Percentiles rank a stretch among this genome's conserved stretches.
Conservation (phyloP, 2,797 vertebrate species). For the Phylloscopus collybita region DNA sequence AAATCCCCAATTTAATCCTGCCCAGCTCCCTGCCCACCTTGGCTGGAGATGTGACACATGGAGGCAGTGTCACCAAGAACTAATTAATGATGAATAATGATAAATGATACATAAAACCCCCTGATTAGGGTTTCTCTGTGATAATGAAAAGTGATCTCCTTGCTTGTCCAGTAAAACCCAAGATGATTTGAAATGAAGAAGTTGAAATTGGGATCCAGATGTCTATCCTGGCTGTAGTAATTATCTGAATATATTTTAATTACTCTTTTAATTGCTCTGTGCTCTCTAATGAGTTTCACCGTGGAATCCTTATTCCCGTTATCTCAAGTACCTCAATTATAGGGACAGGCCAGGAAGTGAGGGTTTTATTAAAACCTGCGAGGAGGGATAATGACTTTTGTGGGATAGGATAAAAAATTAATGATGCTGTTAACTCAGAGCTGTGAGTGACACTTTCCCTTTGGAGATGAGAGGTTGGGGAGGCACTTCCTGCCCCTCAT, state of each 20-base stretch:
- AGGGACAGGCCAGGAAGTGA: neutral
- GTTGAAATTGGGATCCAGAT: neutral
- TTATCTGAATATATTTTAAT: neutral
- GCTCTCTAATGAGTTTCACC: neutral
- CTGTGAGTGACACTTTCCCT: neutral
- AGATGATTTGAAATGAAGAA: neutral
- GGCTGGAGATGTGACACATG: neutral
- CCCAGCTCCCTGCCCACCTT: neutral
- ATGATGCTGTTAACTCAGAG: neutral
- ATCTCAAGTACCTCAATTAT: neutral
- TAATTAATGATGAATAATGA: neutral
- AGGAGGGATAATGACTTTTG: neutral
- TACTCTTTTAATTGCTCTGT: neutral
- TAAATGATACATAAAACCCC: neutral
- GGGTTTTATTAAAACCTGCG: neutral
- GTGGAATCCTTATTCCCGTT: accelerated
- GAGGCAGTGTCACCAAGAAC: neutral
- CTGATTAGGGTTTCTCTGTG: neutral
- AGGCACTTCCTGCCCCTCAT: neutral
- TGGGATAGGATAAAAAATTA: neutral
- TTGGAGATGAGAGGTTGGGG: neutral
- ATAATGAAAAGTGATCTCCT: neutral
- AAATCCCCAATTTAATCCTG: neutral
- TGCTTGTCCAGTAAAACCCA: neutral
- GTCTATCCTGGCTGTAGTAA: neutral